Conservation (phyloP, 2,113 vertebrate genomes). For the Rhea pennata region DNA sequence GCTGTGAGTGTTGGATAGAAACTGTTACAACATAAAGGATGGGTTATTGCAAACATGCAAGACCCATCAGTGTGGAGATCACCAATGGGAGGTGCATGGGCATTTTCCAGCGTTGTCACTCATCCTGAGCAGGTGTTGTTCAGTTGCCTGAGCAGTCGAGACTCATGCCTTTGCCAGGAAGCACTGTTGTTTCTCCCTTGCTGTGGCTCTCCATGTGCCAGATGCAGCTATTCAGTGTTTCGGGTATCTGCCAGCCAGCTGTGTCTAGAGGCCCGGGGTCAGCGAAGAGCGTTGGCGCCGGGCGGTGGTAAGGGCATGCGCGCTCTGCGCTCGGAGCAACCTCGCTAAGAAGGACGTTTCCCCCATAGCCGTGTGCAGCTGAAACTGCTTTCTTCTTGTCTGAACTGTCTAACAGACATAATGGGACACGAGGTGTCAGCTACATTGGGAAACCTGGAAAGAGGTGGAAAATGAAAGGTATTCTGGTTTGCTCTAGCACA, state of each 20-base stretch:
- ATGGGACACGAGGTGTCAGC: not conserved
- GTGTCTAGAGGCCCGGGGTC: not conserved
- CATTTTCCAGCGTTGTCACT: rapidly evolving
- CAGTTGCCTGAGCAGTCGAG: not conserved
- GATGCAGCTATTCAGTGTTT: not conserved
- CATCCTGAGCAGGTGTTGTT: rapidly evolving
- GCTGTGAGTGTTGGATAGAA: not conserved
- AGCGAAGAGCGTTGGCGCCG: not conserved
- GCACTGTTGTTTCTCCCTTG: not conserved
- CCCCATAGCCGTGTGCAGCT: not conserved
- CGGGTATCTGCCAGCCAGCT: not conserved
- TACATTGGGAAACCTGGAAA: not conserved
- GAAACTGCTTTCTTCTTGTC: not conserved
- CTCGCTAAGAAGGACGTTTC: rapidly evolving
- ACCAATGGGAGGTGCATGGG: rapidly evolving
- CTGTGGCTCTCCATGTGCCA: rapidly evolving
- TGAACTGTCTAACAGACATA: rapidly evolving
- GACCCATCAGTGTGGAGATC: rapidly evolving
- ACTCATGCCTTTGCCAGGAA: not conserved
- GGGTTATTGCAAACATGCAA: rapidly evolving
- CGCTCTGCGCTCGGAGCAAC: not conserved
- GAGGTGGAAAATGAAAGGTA: not conserved
- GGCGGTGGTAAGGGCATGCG: rapidly evolving
- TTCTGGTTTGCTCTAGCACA: not conserved
- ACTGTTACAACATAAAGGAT: not conserved